Conservation (phyloP, 2,888 invertebrate genomes). For the Rhamnusium bicolor region DNA sequence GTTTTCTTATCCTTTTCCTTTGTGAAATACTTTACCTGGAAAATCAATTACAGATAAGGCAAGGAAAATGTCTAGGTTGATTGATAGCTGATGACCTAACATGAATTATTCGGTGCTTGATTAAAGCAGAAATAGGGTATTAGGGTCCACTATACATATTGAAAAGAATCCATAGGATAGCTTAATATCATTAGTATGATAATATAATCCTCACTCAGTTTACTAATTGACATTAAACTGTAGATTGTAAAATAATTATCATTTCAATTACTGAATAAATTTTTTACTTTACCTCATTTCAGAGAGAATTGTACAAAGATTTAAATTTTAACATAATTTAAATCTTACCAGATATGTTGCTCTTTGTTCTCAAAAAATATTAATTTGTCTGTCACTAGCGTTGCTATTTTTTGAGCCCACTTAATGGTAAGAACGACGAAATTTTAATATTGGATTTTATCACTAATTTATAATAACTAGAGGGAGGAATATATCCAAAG, state of each 20-base stretch:
- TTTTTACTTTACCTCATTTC: background rate
- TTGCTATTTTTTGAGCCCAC: too few species aligned
- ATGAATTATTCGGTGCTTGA: constrained; percentile 36
- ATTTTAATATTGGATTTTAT: too few species aligned
- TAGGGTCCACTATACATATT: background rate
- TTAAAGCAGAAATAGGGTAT: constrained; percentile 3
- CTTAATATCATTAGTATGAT: background rate
- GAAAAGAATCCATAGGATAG: background rate
- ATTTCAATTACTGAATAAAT: background rate
- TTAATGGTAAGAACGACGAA: too few species aligned
- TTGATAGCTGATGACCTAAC: constrained; percentile 48
- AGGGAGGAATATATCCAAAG: too few species aligned
- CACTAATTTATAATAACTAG: too few species aligned
- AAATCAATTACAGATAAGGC: constrained; percentile 52
- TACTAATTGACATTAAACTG: background rate
- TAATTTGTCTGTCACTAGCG: too few species aligned
- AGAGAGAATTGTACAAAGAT: too few species aligned
- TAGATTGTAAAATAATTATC: background rate
- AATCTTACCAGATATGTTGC: too few species aligned
- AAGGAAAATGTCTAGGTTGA: constrained; percentile 45
- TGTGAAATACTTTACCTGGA: constrained; percentile 44
- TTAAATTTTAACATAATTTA: too few species aligned
- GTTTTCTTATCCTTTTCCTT: constrained; percentile 38
- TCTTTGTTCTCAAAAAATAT: too few species aligned
- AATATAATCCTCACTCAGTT: background rate